phyloP scores from a whole-genome alignment of 2,888 invertebrate genomes.

The Alitta virens region DNA sequence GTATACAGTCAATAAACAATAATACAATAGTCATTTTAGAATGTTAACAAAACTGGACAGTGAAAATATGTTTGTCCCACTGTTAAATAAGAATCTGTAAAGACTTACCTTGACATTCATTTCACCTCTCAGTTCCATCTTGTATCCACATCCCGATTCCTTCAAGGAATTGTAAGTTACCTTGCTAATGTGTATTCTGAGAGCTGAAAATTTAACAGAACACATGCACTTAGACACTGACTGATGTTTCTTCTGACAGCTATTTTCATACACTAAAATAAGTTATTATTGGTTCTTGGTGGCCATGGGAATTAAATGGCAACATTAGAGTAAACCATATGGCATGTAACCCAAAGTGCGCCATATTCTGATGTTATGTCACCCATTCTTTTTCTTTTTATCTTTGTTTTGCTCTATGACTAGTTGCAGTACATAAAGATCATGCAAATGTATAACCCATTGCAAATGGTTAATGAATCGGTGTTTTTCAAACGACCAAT shows the following conservation, averaged over 20 bases:
- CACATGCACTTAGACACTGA: too few species aligned
- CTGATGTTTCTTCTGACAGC: too few species aligned
- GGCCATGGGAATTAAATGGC: neutral
- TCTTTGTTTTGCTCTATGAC: neutral
- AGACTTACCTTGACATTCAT: conserved; percentile 29
- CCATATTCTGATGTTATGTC: too few species aligned
- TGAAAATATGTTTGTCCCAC: too few species aligned
- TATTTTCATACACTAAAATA: neutral
- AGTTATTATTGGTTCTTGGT: neutral
- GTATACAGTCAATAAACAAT: too few species aligned
- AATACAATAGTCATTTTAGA: too few species aligned
- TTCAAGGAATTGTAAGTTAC: conserved; percentile 19
- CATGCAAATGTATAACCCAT: too few species aligned
- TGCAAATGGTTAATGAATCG: neutral
- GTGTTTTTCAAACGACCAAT: neutral
- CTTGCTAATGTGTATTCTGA: conserved; percentile 29
- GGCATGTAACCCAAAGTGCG: too few species aligned
- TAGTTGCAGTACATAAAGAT: too few species aligned
- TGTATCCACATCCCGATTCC: conserved; percentile 14
- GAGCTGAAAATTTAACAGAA: conserved; percentile 17
- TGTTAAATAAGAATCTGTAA: too few species aligned
- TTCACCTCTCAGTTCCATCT: conserved; percentile 25
- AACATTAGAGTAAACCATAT: neutral
- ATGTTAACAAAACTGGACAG: too few species aligned
- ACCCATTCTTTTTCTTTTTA: too few species aligned